Percentiles rank a stretch among this genome's conserved stretches.
phyloP scores from a whole-genome alignment of 2,888 invertebrate species.

The Heteromyza rotundicornis region DNA sequence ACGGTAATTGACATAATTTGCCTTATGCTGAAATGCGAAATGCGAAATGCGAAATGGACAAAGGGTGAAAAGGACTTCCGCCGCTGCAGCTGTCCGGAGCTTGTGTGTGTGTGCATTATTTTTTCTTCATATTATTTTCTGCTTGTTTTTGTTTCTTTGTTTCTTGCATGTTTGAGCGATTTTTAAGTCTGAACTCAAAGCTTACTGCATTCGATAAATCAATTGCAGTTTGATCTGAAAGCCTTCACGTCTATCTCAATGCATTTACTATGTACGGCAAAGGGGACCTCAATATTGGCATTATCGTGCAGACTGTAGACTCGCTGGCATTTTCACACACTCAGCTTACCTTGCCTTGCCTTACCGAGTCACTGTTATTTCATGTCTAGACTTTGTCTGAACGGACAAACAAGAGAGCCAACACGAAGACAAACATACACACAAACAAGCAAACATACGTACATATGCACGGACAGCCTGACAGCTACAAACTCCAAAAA shows the following conservation, averaged over 20 bases:
- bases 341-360: background rate
- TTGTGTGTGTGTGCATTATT: background rate
- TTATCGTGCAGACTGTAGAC: background rate
- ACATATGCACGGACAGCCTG: slow-evolving; percentile 44
- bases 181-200: background rate
- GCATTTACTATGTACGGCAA: background rate
- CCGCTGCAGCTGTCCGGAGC: background rate
- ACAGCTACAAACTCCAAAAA: slow-evolving; percentile 36
- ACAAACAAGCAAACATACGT: background rate
- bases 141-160: background rate
- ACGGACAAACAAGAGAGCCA: background rate
- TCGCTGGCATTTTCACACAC: background rate
- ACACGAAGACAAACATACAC: too few species aligned
- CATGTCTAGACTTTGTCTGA: background rate
- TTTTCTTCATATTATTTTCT: slow-evolving; percentile 8
- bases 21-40: slow-evolving; percentile 46
- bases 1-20: slow-evolving; percentile 54
- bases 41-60: too few species aligned
- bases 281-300: too few species aligned
- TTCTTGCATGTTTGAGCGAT: background rate
- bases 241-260: slow-evolving; percentile 34
- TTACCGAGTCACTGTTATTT: background rate
- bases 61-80: slow-evolving; percentile 34
- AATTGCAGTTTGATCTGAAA: slow-evolving; percentile 45
- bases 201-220: slow-evolving; percentile 38